These are phyloP conservation scores for Hyperopisus bebe DNA, from an alignment of 2,113 vertebrate genomes.

Conservation along the genomic window DNA sequence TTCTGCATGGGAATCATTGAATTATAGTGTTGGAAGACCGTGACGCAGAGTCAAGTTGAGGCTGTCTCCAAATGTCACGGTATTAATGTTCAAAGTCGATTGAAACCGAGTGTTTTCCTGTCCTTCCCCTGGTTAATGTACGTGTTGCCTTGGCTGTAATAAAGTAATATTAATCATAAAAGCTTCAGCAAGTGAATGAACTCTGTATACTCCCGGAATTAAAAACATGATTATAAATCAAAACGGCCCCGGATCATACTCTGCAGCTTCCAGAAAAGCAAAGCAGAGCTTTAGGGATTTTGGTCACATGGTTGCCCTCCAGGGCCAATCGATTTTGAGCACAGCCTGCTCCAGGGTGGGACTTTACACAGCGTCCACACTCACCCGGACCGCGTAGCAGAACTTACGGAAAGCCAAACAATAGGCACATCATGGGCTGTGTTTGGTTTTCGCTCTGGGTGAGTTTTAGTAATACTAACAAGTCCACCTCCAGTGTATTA, in stretches of 20 bases:
- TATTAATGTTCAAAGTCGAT: background rate
- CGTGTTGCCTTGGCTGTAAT: background rate
- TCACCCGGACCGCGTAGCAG: background rate
- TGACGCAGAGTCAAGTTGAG: background rate
- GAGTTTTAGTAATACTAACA: background rate
- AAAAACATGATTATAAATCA: conserved; percentile 14
- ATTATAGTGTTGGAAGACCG: background rate
- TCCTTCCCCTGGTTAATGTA: background rate
- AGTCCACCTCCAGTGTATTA: background rate
- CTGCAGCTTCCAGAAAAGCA: background rate
- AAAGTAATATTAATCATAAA: background rate
- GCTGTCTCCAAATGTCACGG: background rate
- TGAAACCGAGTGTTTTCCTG: conserved; percentile 9
- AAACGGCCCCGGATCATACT: background rate
- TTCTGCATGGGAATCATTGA: background rate
- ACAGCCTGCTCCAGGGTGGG: conserved; percentile 34
- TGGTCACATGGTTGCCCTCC: conserved; percentile 9
- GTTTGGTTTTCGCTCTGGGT: background rate
- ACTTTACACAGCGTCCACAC: background rate
- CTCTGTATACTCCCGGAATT: background rate
- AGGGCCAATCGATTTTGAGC: conserved; percentile 32
- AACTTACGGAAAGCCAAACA: conserved; percentile 23
- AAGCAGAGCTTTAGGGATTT: background rate
- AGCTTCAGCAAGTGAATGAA: background rate
- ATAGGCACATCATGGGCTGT: background rate